phyloP scores from a whole-genome alignment of 1,140 invertebrate species.

The Trypoxylus dichotomus region DNA sequence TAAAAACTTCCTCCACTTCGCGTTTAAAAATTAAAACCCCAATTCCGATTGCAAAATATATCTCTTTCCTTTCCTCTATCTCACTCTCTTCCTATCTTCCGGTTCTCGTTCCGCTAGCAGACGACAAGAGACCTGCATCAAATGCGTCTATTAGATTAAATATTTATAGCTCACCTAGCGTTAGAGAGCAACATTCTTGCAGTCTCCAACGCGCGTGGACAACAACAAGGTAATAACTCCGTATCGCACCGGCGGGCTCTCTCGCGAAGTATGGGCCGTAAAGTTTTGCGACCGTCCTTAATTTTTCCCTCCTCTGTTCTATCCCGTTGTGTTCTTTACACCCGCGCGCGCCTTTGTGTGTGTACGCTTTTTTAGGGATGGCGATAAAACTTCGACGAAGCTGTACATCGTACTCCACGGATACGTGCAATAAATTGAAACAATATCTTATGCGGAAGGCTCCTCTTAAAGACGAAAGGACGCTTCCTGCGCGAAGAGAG shows the following conservation, averaged over 20 bases:
- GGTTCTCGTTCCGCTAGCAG: background rate
- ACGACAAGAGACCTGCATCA: background rate
- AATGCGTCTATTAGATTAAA: constrained; percentile 15
- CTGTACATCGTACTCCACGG: background rate
- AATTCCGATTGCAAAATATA: constrained; percentile 8
- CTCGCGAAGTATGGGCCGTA: background rate
- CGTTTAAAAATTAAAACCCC: constrained; percentile 19
- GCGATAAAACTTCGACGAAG: background rate
- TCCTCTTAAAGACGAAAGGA: background rate
- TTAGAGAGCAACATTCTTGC: background rate
- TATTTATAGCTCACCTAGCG: background rate
- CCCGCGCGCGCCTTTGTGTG: no score
- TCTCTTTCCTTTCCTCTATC: background rate
- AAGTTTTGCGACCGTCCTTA: constrained; percentile 21
- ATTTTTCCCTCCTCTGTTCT: background rate
- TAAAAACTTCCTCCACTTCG: constrained; percentile 4
- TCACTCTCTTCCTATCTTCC: no score
- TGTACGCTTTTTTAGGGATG: background rate
- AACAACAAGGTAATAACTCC: constrained; percentile 5
- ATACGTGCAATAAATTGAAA: background rate
- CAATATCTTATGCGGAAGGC: background rate
- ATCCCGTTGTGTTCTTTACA: background rate
- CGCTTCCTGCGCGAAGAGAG: no score
- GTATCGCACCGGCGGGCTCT: background rate
- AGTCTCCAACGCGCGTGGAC: background rate